Evolutionary conservation across 2,888 invertebrate genomes (phyloP), one percentile per base, ranked within the genome.

Genomic region (Peribatodes rhomboidaria): DNA sequence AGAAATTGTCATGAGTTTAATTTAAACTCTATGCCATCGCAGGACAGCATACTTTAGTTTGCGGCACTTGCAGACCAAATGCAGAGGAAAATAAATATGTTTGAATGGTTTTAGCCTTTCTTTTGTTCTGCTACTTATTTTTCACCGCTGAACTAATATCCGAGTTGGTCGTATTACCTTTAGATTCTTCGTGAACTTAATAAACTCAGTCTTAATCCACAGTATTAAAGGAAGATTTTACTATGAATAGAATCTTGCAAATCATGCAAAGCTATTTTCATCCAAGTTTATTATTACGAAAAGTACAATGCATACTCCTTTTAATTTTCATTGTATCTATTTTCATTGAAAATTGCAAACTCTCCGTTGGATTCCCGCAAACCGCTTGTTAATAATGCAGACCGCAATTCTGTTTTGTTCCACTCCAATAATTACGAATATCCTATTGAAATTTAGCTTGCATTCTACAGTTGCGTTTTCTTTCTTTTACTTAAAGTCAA

Each of bases 401-500:
- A 54, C 72, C 70, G 63, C 76, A 75, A 73, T 71, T 52, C 72
- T 74, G 66, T 74, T 79, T 75, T 68, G 74, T 80, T 81, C 78
- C 78, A 75, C 71, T 78, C 72, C 76, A 79, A 77, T 81, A 71
- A 79, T 69, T 62, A 56, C 52, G 58, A 49, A 61, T 50, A 59
- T 54, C n/a, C 63, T 73, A 81, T 77, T 75, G 72, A 73, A 74
- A 77, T 78, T 77, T 73, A 67, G 71, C 75, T 73, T 76, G 72
- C 73, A 69, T 74, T 71, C 67, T 61, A 60, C 63, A 37, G 63
- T 59, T 67, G 69, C 68, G 65, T 68, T 70, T 67, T 56, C 60
- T 64, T 57, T 59, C 27, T 31, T 37, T 61, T 46, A 54, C 13
- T 7, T 31, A 44, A 10, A 9, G 20, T 16, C 10, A 44, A 14